These are phyloP conservation scores for Trichonephila clavipes DNA, from an alignment of 1,140 invertebrate species.

Conservation along the genomic window DNA sequence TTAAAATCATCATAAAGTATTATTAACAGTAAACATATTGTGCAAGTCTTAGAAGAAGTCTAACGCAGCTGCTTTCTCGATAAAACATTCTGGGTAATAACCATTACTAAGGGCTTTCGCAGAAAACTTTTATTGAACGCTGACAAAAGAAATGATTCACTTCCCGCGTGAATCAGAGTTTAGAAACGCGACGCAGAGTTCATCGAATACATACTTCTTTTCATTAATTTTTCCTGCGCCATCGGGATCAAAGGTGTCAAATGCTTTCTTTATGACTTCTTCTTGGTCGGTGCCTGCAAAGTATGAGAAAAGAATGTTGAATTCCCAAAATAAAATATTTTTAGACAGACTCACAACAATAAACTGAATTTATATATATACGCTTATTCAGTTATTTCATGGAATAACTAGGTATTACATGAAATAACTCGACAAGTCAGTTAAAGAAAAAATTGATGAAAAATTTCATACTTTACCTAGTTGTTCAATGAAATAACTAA, in stretches of 20 bases:
- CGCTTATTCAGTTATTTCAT: no score
- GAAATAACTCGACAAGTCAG: no score
- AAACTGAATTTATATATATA: no score
- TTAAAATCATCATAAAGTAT: neutral
- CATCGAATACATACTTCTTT: conserved; percentile 80
- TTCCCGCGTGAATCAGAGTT: conserved; percentile 15
- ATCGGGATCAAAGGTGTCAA: conserved; percentile 84
- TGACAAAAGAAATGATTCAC: conserved; percentile 26
- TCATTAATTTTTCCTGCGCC: conserved; percentile 83
- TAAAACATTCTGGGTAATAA: neutral
- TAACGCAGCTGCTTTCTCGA: neutral
- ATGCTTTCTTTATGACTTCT: conserved; percentile 85
- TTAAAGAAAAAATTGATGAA: no score
- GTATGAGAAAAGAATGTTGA: neutral
- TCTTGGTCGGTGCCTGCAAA: conserved; percentile 83
- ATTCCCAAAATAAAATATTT: neutral
- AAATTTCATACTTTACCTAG: no score
- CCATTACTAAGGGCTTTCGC: neutral
- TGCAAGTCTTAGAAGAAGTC: neutral
- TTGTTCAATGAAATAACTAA: no score
- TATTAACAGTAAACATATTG: neutral
- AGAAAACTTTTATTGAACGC: neutral
- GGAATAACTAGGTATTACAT: no score
- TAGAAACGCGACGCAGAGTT: neutral
- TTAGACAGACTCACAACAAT: neutral